A percentile compares a stretch with the other conserved stretches of the same genome.
Conservation (phyloP, 1,140 invertebrate genomes). For the Drosophila melanogaster region DNA sequence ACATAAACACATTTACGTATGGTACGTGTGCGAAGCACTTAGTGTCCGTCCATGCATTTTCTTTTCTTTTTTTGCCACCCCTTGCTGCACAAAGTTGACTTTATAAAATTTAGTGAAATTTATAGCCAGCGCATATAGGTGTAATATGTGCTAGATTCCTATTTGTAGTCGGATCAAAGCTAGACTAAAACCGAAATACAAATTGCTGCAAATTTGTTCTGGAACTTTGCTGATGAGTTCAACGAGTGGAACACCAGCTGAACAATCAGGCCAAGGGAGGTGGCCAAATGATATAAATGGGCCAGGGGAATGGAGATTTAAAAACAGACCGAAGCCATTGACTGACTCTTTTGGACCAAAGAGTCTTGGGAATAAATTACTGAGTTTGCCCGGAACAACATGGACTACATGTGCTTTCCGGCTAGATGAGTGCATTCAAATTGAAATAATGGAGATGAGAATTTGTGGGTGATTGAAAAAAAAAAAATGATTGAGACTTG, state of each 20-base stretch:
- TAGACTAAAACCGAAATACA: conserved; percentile 72
- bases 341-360: conserved; percentile 45
- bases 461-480: conserved; percentile 19
- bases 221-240: conserved; percentile 59
- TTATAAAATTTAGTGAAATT: conserved; percentile 82
- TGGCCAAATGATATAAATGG: conserved; percentile 2
- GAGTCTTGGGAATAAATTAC: conserved; percentile 40
- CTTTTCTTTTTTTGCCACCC: conserved; percentile 7
- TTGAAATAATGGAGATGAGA: conserved; percentile 24
- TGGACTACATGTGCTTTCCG: conserved; percentile 41
- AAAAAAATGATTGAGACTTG: background rate
- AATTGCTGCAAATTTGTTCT: conserved; percentile 77
- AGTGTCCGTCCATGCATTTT: conserved; percentile 51
- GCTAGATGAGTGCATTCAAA: conserved; percentile 24
- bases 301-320: background rate
- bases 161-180: conserved; percentile 61
- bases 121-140: conserved; percentile 74
- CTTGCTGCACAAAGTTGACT: conserved; percentile 63
- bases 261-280: conserved; percentile 34
- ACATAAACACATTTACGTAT: conserved; percentile 76
- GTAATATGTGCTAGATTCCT: conserved; percentile 59
- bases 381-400: conserved; percentile 24
- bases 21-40: conserved; percentile 77
- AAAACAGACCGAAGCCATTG: conserved; percentile 50
- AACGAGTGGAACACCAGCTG: conserved; percentile 28